Evolutionary conservation across 2,113 vertebrate genomes (phyloP).

Genomic region (Sorex araneus): DNA sequence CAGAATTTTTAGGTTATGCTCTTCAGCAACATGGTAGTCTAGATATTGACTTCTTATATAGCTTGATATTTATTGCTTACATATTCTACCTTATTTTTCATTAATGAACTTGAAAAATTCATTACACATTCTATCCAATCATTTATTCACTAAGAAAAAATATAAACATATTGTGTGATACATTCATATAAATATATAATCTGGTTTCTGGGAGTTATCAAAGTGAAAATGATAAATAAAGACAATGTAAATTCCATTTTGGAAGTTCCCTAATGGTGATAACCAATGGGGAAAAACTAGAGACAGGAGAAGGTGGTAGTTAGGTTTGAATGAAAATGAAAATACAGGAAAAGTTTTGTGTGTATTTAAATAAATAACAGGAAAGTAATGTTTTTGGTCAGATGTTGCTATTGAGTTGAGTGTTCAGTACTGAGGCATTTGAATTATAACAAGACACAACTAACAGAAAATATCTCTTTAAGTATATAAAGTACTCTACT

Average conservation of each 20-base stretch:
- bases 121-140: neutral
- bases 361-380: slow-evolving; percentile 3
- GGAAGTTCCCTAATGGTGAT: neutral
- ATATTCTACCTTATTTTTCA: neutral
- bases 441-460: neutral
- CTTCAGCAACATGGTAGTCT: neutral
- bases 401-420: slow-evolving; percentile 26
- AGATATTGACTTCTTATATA: neutral
- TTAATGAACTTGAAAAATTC: neutral
- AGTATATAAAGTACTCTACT: neutral
- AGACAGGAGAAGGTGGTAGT: neutral
- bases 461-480: too few species aligned
- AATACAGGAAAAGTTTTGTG: neutral
- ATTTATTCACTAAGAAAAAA: neutral
- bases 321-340: neutral
- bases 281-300: neutral
- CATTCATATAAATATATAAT: neutral
- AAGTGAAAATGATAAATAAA: neutral
- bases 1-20: neutral
- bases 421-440: neutral
- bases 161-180: neutral
- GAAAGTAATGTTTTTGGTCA: neutral
- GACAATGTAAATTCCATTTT: neutral
- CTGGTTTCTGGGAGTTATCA: neutral
- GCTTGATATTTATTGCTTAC: neutral